A percentile compares a stretch with the other conserved stretches of the same genome.
Evolutionary conservation across 2,888 invertebrate genomes (phyloP).

Genomic region (Macaria notata): DNA sequence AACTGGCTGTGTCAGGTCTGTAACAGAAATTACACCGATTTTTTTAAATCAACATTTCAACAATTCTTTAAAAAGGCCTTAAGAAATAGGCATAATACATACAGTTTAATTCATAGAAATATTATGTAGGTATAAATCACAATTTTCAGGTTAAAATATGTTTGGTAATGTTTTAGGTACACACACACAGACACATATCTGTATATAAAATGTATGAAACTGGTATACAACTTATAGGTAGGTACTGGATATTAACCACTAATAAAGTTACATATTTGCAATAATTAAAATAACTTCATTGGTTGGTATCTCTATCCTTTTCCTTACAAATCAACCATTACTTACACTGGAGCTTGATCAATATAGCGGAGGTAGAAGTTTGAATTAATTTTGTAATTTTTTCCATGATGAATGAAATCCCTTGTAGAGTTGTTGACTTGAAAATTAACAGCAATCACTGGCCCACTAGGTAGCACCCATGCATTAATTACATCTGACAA

Average conservation of each 20-base stretch:
- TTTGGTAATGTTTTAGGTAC: too few species aligned
- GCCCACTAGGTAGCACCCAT: slow-evolving; percentile 90
- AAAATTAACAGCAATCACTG: slow-evolving; percentile 87
- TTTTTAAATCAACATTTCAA: neutral
- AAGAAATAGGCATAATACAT: too few species aligned
- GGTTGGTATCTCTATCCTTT: too few species aligned
- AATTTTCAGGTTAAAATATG: too few species aligned
- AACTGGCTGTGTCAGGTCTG: slow-evolving; percentile 97
- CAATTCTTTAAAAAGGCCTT: neutral
- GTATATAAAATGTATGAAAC: too few species aligned
- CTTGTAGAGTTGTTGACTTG: slow-evolving; percentile 65
- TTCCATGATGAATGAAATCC: slow-evolving; percentile 31
- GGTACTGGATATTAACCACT: too few species aligned
- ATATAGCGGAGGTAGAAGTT: slow-evolving; percentile 90
- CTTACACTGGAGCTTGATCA: slow-evolving; percentile 89
- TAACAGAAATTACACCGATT: neutral
- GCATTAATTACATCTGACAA: slow-evolving; percentile 90
- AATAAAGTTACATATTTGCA: too few species aligned
- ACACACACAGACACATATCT: too few species aligned
- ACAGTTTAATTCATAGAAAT: too few species aligned
- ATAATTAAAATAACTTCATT: too few species aligned
- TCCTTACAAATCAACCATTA: slow-evolving; percentile 15
- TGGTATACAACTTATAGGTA: too few species aligned
- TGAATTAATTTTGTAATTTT: slow-evolving; percentile 84
- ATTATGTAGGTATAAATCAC: too few species aligned